Base-by-base conservation (phyloP, 2,113 vertebrate genomes). In the Stegostoma tigrinum region DNA sequence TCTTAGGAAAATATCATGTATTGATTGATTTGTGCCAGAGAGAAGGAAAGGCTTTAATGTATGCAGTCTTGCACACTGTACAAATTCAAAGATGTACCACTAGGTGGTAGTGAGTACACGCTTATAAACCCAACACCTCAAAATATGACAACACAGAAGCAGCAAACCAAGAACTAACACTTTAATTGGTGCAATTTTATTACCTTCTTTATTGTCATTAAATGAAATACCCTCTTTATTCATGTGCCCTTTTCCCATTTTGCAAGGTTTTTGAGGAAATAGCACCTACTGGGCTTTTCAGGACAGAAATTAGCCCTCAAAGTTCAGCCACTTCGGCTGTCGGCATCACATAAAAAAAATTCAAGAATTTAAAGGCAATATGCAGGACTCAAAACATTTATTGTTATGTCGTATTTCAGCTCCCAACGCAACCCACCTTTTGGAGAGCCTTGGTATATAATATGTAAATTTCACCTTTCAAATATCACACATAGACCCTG, bases 61-160 rank as follows among this genome's bases (percentile, higher is more conserved):
- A 61, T 45, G 34, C 21, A 8, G 34, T 48, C 8, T 68, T 75
- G 38, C 42, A 15, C 0, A 30, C 52, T 27, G 48, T 5, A 48
- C 27, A 42, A 70, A 34, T 95, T 95, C 94, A 95, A 45, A 2
- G 67, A 14, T 48, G 14, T 95, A 95, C 42, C 94, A 95, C 67
- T 34, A 95, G 94, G n/a, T 72, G 94, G 94, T 68, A 95, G 68
- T 30, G 27, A 95, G 38, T 45, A 75, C 94, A 95, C 45, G 30
- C 2, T 66, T 48, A 48, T 30, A 24, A 48, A 70, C 34, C 7
- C 8, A 70, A 95, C 23, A 67, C 34, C 27, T 42, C 38, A 19
- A 89, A 27, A 55, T 12, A 48, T 27, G 48, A 90, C 48, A 90
- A 61, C 12, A 61, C 8, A 86, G 45, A 8, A 90, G 27, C 52